Base-by-base conservation (phyloP, 2,888 invertebrate genomes). In the Harpagoxenus sublaevis region DNA sequence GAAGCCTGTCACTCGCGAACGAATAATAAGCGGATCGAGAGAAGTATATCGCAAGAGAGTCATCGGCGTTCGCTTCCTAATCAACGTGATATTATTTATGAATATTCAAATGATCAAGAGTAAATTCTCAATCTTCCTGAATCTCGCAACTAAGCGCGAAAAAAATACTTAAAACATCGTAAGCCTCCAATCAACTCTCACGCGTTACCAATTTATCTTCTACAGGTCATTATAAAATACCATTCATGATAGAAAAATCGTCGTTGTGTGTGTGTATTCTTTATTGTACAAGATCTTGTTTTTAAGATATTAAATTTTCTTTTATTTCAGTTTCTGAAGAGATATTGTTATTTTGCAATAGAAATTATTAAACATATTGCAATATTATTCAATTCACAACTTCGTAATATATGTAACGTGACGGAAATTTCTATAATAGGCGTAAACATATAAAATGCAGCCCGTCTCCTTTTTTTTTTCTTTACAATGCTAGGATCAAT, bases 1-100 rank as follows among this genome's bases (percentile, higher is more conserved):
- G 78, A 77, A 82, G 77, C 68, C 79, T 88, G 86, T 84, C 79
- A 74, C 68, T 73, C 77, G 42, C 57, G 55, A 53, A 65, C 23
- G 31, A 77, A 31, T 39, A 68, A 42, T 23, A 23, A 23, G 23
- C 23, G 23, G 0, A 31, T 55, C 31, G n/a, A 51, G 51, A 83
- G 15, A 83, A 83, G n/a, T 68, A 23, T 48, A 77, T 57, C 48
- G 39, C 4, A 15, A 65, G 3, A 73, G 53, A 53, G 3, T 51
- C 51, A n/a, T 45, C 31, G 51, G 5, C 31, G 18, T 75, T 35
- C 12, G 23, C 45, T 73, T 74, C 42, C 9, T 53, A 42, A 55
- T 42, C 39, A n/a, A 68, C 18, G 28, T 6, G 39, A 65, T 65
- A 39, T 65, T 35, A 65, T 66, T 77, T 39, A 15, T n/a, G 8